A percentile compares a stretch with the other conserved stretches of the same genome.
Conservation (phyloP, 92 coral and sea anemone genomes). For the Parazoanthus swiftii region DNA sequence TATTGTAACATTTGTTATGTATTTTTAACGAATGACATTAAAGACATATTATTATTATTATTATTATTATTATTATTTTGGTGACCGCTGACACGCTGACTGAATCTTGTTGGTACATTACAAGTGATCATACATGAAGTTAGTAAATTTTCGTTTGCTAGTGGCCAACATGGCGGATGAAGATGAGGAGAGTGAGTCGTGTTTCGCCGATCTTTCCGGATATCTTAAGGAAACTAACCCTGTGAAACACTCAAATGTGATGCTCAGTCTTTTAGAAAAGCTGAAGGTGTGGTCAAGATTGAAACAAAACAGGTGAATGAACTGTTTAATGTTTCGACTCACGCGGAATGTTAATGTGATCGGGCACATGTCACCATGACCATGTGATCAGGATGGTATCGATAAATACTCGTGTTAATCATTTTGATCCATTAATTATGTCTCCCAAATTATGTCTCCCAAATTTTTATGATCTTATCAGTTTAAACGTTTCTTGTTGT, state of each 20-base stretch:
- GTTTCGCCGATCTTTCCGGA: slow-evolving; percentile 8
- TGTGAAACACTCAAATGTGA: slow-evolving; percentile 36
- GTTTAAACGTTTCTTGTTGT: too few species aligned
- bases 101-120: slow-evolving; percentile 12
- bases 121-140: slow-evolving; percentile 25
- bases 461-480: too few species aligned
- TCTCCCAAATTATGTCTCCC: too few species aligned
- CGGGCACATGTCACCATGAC: not conserved
- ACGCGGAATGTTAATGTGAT: not conserved
- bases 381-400: too few species aligned
- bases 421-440: not conserved
- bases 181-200: not conserved
- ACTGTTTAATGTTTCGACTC: not conserved
- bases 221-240: not conserved
- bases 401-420: not conserved
- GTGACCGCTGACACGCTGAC: too few species aligned
- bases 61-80: too few species aligned
- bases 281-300: slow-evolving; percentile 54
- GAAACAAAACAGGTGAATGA: slow-evolving; percentile 55
- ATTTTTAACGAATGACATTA: too few species aligned
- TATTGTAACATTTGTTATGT: too few species aligned
- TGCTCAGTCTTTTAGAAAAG: slow-evolving; percentile 35
- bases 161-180: slow-evolving; percentile 33
- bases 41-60: too few species aligned
- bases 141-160: too few species aligned